Evolutionary conservation across 2,797 vertebrate species (phyloP), one percentile per base, ranked within the genome.

Genomic region (Oreortyx pictus): DNA sequence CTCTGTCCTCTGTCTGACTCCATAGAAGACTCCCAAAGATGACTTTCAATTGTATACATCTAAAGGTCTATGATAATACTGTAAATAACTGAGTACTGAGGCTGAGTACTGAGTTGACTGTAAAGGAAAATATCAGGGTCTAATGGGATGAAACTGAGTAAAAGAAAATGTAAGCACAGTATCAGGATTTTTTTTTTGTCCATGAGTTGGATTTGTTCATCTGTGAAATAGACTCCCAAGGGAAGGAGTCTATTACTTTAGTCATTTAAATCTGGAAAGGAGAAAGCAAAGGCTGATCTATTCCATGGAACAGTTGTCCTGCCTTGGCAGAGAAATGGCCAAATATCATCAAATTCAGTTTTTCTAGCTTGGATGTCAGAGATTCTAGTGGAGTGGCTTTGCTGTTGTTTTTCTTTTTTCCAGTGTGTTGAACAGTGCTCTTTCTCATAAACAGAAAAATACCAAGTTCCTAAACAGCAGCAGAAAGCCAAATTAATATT

Each of bases 161-260:
- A 73, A 93, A 90, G 88, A 76, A 74, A 96, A 85, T 67, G 37
- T 5, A 0, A 71, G 73, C 72, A 33, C n/a, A 2, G 47, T 49
- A 43, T 52, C 41, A 22, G 71, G 68, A 31, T 52, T 22, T 7
- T 33, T 27, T 60, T 56, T 57, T 44, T 43, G 39, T 79, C 89
- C 61, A 27, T 60, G 65, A n/a, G 35, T 27, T 91, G 61, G 64
- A 47, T 91, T 89, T 93, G 86, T 85, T 95, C 83, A 68, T 59
- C 91, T 95, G 93, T 94, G 94, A 94, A 96, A 95, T 88, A 78
- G 78, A 64, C 62, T 95, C 92, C 91, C 88, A 86, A 76, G 86
- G 88, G 89, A 94, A 85, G 56, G 84, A 82, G 62, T 37, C 60
- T 29, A n/a, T 92, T 92, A 13, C 82, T 71, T 50, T 27, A 82